Evolutionary conservation across 2,888 invertebrate species (phyloP).

Genomic region (Lasioglossum morio): DNA sequence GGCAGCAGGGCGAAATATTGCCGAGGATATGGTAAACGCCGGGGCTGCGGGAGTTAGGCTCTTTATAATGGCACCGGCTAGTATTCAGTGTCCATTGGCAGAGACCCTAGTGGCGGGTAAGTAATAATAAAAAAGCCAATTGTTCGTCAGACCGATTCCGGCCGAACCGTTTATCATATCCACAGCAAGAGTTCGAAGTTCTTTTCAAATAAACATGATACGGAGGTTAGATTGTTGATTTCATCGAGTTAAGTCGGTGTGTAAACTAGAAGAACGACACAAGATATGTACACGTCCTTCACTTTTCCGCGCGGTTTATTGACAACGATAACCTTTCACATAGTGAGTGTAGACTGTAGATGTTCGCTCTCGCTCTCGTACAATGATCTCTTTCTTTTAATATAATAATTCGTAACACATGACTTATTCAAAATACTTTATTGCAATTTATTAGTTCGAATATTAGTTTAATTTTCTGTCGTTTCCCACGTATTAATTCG

Average conservation of each 20-base stretch:
- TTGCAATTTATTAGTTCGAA: neutral
- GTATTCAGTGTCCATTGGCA: neutral
- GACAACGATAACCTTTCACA: no score
- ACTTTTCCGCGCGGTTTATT: no score
- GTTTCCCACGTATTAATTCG: neutral
- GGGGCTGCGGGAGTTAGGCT: conserved; percentile 28
- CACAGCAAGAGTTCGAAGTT: neutral
- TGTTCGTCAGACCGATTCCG: neutral
- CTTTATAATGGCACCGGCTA: conserved; percentile 41
- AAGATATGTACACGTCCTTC: no score
- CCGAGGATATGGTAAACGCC: conserved; percentile 61
- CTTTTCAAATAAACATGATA: no score
- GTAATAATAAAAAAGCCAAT: neutral
- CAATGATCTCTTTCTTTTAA: neutral
- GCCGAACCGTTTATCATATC: neutral
- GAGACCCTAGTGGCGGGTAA: neutral
- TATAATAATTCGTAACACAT: no score
- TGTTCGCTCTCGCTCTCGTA: no score
- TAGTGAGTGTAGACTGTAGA: no score
- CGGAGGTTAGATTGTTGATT: no score
- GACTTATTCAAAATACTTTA: no score
- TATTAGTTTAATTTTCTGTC: neutral
- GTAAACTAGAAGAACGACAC: no score
- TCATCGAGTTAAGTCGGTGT: no score
- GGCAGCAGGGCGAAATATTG: conserved; percentile 43